Evolutionary conservation across 1,140 invertebrate species (phyloP), one percentile per base, ranked within the genome.

Genomic region (Galendromus occidentalis): DNA sequence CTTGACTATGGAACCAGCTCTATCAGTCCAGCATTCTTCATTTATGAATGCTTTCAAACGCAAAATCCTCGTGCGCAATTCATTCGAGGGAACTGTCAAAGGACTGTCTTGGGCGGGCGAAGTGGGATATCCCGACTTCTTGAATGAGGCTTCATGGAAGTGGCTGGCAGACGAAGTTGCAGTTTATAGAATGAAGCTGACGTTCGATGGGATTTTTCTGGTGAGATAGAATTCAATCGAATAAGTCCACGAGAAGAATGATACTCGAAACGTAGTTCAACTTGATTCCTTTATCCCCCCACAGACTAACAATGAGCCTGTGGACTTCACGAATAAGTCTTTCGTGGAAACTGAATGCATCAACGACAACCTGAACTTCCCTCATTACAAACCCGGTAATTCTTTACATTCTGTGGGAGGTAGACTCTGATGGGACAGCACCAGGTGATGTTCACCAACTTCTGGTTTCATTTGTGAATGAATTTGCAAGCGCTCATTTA

Each of bases 91-190:
- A 17, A 14, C 51, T 59, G 51, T 59, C 12, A 59, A 59, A 25
- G 51, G 51, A 17, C 51, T 59, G 1, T 59, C 51, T 33, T 59
- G 51, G 51, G 51, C 51, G 5, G 51, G 51, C 5, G 51, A 59
- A 25, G 51, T 59, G 51, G 51, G 25, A 29, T 59, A 59, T 9
- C 51, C 51, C 33, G 33, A 59, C 22, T 59, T 59, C 22, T 25
- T 59, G 33, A 33, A 59, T 59, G 51, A 59, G 33, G 51, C 51
- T 17, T 25, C 51, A 5, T 59, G 25, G 22, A 59, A 59, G 33
- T 59, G 51, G 51, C 51, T 59, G 14, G 51, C 51, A 29, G 51
- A 59, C 51, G 51, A 59, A 59, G n/a, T 59, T n/a, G 51, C n/a
- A 14, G 51, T 59, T 59, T 59, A 59, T 22, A 25, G 51, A 9